phyloP scores from a whole-genome alignment of 2,888 invertebrate genomes.

The Temnothorax ravouxi region DNA sequence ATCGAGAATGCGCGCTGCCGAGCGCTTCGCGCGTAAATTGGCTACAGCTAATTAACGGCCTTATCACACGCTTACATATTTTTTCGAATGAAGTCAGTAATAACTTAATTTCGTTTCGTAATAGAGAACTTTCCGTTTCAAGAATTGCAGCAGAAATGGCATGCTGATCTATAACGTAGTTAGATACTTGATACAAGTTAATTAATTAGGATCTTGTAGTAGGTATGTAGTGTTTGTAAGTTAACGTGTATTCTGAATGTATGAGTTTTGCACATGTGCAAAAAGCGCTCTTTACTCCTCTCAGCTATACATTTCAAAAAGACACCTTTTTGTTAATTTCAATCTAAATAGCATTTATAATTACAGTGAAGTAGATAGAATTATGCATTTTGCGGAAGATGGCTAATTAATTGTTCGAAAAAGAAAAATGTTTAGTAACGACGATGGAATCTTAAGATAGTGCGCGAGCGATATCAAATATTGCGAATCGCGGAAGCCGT shows the following conservation, averaged over 20 bases:
- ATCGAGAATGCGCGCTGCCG: slow-evolving; percentile 27
- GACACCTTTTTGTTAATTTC: background rate
- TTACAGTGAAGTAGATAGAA: background rate
- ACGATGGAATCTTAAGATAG: background rate
- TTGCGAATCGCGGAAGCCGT: slow-evolving; percentile 5
- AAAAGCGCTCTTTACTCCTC: background rate
- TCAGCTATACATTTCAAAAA: background rate
- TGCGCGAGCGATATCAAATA: background rate
- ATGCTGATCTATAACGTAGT: background rate
- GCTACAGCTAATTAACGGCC: slow-evolving; percentile 65
- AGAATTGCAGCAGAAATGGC: slow-evolving; percentile 23
- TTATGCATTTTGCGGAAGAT: background rate
- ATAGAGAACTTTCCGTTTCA: background rate
- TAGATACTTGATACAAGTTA: background rate
- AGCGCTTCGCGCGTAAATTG: slow-evolving; percentile 61
- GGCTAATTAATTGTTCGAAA: background rate
- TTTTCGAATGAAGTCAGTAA: slow-evolving; percentile 56
- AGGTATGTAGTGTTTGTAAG: background rate
- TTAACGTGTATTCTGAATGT: background rate
- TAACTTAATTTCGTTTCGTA: slow-evolving; percentile 48
- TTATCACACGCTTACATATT: slow-evolving; percentile 61
- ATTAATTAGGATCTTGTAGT: background rate
- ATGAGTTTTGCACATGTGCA: background rate
- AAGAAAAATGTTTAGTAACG: background rate
- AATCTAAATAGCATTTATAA: background rate